Evolutionary conservation across 2,888 invertebrate genomes (phyloP).

Genomic region (Eupelmus urozonus): DNA sequence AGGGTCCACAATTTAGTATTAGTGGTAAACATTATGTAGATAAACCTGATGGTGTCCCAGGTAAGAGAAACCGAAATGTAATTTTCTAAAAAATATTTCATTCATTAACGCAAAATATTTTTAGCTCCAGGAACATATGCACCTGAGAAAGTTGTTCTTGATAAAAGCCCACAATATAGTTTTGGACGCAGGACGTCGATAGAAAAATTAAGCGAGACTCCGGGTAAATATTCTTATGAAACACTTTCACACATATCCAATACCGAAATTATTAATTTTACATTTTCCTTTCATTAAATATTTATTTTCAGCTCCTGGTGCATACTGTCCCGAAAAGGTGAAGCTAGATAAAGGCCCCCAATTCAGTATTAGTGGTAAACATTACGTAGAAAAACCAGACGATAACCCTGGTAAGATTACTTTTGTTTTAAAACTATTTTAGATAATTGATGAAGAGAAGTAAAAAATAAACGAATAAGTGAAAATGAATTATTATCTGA

Average conservation of each 20-base stretch:
- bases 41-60: constrained; percentile 37
- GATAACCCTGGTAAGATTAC: constrained; percentile 34
- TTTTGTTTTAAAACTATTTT: too few relatives aligned
- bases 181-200: constrained; percentile 80
- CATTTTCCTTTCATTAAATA: neutral
- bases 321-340: constrained; percentile 80
- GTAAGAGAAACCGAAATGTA: constrained; percentile 18
- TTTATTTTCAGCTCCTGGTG: constrained; percentile 76
- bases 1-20: constrained; percentile 85
- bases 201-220: constrained; percentile 76
- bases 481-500: too few relatives aligned
- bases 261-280: neutral
- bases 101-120: neutral
- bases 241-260: neutral
- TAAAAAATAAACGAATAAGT: too few relatives aligned
- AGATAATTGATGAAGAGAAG: neutral
- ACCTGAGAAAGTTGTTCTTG: constrained; percentile 81
- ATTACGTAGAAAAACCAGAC: constrained; percentile 32
- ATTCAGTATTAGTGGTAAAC: constrained; percentile 82
- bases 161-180: constrained; percentile 81
- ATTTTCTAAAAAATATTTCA: neutral
- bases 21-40: constrained; percentile 74
- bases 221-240: neutral
- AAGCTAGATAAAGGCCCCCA: constrained; percentile 80
- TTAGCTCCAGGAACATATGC: constrained; percentile 82